A percentile compares a stretch with the other conserved stretches of the same genome.
These are phyloP conservation scores for Arvicanthis niloticus DNA, from an alignment of 2,113 vertebrate genomes.

Conservation along the genomic window DNA sequence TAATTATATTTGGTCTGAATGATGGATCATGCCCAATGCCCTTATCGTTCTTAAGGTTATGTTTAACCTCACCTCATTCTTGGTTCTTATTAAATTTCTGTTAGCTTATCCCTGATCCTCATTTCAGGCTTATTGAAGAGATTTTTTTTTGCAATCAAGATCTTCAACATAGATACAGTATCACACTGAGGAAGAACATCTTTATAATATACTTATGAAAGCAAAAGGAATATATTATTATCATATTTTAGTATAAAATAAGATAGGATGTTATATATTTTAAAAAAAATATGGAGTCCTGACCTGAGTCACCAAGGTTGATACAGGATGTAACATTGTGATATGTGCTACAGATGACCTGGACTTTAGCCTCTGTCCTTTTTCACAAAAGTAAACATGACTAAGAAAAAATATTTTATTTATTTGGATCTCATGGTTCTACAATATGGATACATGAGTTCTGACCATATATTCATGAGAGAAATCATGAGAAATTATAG, in stretches of 20 bases:
- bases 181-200: neutral
- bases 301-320: neutral
- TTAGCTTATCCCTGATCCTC: neutral
- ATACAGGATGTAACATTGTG: neutral
- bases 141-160: neutral
- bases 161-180: slow-evolving; percentile 25
- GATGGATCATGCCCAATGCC: neutral
- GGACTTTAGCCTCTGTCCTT: slow-evolving; percentile 4
- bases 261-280: neutral
- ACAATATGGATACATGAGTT: neutral
- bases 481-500: slow-evolving; percentile 15
- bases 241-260: slow-evolving; percentile 23
- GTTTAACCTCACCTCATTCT: neutral
- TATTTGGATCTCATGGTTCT: slow-evolving; percentile 20
- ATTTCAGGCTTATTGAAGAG: neutral
- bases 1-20: slow-evolving; percentile 22
- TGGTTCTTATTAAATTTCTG: neutral
- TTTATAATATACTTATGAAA: slow-evolving; percentile 24
- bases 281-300: neutral
- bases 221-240: slow-evolving; percentile 29
- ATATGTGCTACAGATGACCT: neutral
- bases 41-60: neutral
- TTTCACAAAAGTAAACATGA: slow-evolving; percentile 27
- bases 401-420: neutral
- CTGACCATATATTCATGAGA: neutral